phyloP scores from a whole-genome alignment of 2,888 invertebrate species.

The Brachyopa scutellaris region DNA sequence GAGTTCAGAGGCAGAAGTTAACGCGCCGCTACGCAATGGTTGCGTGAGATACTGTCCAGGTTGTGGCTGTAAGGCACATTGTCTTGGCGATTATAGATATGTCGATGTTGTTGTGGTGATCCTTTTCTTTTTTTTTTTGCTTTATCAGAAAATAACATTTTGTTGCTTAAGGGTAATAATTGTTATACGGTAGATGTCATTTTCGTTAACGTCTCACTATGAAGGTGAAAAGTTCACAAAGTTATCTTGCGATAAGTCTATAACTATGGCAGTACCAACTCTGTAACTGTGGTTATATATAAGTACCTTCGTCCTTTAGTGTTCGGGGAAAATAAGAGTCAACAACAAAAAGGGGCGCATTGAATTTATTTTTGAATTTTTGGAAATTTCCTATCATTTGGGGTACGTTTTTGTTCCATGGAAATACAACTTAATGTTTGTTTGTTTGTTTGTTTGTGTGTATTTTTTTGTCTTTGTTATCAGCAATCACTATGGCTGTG shows the following conservation, averaged over 20 bases:
- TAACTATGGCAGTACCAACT: slow-evolving; percentile 28
- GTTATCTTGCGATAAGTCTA: slow-evolving; percentile 52
- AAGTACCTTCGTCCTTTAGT: background rate
- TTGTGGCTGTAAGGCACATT: slow-evolving; percentile 60
- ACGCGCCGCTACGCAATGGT: slow-evolving; percentile 38
- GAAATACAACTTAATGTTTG: no score
- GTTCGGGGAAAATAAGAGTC: no score
- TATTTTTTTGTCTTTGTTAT: no score
- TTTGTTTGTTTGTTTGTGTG: no score
- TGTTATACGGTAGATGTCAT: slow-evolving; percentile 59
- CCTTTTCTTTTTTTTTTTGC: slow-evolving; percentile 6
- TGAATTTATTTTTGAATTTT: background rate
- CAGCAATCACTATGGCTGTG: no score
- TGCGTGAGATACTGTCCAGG: slow-evolving; percentile 69
- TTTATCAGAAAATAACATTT: slow-evolving; percentile 66
- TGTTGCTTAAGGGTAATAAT: slow-evolving; percentile 50
- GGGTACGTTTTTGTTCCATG: no score
- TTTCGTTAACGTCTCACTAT: slow-evolving; percentile 47
- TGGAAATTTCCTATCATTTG: no score
- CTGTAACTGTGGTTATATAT: slow-evolving; percentile 2
- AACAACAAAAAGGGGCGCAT: background rate
- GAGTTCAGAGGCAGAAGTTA: background rate
- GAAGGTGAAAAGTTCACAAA: slow-evolving; percentile 28
- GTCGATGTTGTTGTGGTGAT: slow-evolving; percentile 48
- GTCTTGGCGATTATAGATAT: slow-evolving; percentile 50